A percentile compares a stretch with the other conserved stretches of the same genome.
Evolutionary conservation across 1,140 invertebrate genomes (phyloP).

Genomic region (Polyergus mexicanus): DNA sequence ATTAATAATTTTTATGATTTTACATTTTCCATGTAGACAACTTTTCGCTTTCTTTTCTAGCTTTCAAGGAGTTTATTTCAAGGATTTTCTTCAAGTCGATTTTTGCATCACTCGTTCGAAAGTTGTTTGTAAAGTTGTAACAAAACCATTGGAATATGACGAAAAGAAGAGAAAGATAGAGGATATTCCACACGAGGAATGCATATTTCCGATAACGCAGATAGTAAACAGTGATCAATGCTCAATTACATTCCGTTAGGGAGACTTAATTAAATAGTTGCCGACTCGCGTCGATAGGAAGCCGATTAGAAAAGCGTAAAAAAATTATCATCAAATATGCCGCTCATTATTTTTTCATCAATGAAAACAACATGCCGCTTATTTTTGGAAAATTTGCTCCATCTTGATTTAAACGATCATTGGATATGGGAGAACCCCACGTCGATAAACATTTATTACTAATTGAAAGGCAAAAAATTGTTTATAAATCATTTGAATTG

Average conservation of each 20-base stretch:
- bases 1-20: background rate
- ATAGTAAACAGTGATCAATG: constrained; percentile 38
- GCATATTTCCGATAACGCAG: constrained; percentile 53
- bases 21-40: background rate
- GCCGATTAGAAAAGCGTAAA: constrained; percentile 52
- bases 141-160: constrained; percentile 57
- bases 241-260: constrained; percentile 35
- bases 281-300: constrained; percentile 65
- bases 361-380: constrained; percentile 25
- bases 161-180: constrained; percentile 6
- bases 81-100: constrained; percentile 15
- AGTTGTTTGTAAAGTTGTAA: constrained; percentile 38
- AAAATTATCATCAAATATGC: constrained; percentile 39
- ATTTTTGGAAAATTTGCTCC: constrained; percentile 14
- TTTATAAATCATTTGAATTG: too few relatives aligned
- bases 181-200: background rate
- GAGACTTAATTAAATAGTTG: constrained; percentile 71
- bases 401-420: background rate
- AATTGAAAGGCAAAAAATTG: background rate
- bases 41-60: background rate
- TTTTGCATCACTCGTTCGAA: constrained; percentile 20
- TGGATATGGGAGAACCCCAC: background rate
- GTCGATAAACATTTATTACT: background rate
- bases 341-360: constrained; percentile 7
- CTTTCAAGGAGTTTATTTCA: background rate